Evolutionary conservation across 2,797 vertebrate species (phyloP).

Genomic region (Cossypha dichroa): DNA sequence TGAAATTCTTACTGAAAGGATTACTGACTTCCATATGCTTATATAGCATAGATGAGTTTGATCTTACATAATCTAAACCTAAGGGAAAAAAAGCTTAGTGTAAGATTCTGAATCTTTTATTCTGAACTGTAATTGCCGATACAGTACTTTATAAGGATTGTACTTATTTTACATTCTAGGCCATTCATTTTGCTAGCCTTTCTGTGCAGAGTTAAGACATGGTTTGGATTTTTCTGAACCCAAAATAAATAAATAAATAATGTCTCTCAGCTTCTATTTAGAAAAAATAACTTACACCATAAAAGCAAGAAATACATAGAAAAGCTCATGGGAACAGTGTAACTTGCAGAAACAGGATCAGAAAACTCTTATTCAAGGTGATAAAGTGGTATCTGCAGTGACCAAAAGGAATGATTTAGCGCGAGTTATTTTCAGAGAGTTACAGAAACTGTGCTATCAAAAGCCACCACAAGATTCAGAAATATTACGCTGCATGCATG

Average conservation of each 20-base stretch:
- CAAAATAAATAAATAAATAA: not conserved
- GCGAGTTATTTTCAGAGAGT: not conserved
- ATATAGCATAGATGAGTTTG: not conserved
- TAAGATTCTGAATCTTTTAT: not conserved
- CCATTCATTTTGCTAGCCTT: not conserved
- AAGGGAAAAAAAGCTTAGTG: not conserved
- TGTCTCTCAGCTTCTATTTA: not conserved
- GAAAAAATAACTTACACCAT: not conserved
- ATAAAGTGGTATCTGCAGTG: not conserved
- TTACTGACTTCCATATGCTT: not conserved
- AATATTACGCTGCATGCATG: not conserved
- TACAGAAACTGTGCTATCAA: not conserved
- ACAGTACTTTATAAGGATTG: not conserved
- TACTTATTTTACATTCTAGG: not conserved
- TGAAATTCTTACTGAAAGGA: not conserved
- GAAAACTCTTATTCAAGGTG: not conserved
- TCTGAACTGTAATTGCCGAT: not conserved
- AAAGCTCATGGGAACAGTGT: not conserved
- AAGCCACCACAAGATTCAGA: not conserved
- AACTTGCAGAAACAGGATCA: not conserved
- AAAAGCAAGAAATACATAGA: not conserved
- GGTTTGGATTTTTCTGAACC: not conserved
- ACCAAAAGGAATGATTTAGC: not conserved
- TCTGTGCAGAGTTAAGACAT: not conserved
- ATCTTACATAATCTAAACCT: not conserved